Evolutionary conservation across 2,797 vertebrate species (phyloP), one percentile per base, ranked within the genome.

Genomic region (Lutjanus argentimaculatus): DNA sequence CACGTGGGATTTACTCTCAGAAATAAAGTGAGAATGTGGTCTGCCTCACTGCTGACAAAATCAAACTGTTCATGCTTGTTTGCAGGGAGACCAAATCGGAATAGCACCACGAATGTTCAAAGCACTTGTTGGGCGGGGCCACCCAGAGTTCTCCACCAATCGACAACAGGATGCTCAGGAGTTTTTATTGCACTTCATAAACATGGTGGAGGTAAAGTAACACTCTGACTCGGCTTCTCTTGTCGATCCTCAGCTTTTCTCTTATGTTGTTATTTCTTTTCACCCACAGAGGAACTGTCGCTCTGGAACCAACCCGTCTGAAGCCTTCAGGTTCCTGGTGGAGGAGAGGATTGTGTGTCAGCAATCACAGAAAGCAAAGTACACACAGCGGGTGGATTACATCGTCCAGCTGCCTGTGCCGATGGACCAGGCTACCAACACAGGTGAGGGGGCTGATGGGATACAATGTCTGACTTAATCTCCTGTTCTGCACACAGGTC

Each of bases 131-230:
- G 98, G 99, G 56, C 97, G 97, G 83, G 98, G 98, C 45, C 99
- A 99, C 84, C 97, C 97, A 0, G 99, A 99, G 85, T 99, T 99
- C 92, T 99, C 99, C 85, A 99, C 99, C 78, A 99, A 99, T 93
- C 95, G 99, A 68, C 99, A 99, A 83, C 99, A 99, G 91, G 99
- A 99, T 22, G 99, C 99, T 76, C 98, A 99, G 90, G 99, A 99
- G 92, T 99, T 99, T 95, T 97, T 99, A 93, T 96, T 99, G 94
- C 98, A 99, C 94, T 99, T 99, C 90, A 98, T 99, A 91, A 99
- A 99, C 94, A 99, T 99, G 98, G 97, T 99, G 83, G 99, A 99
- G 98, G 99, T 99, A 95, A 95, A 83, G 15, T n/a, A 19, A 45
- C 2, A 5, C 7, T 45, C 12, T 30, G 0, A 56, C n/a, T 42